phyloP scores from a whole-genome alignment of 2,888 invertebrate species.

The Erannis defoliaria region DNA sequence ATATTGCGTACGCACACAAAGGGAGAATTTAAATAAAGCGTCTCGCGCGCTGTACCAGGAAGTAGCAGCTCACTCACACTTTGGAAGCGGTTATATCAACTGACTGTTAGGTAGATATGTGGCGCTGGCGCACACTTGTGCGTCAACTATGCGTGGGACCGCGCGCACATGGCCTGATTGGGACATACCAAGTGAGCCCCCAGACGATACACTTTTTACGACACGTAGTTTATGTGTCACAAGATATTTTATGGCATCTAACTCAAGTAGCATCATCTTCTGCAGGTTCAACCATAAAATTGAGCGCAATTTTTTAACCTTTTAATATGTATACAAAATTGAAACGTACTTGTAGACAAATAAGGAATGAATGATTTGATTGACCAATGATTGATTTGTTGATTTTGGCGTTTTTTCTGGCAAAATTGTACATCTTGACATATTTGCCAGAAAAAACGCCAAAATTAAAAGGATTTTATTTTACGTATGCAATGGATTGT shows the following conservation, averaged over 20 bases:
- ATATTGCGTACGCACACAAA: conserved; percentile 82
- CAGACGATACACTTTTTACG: conserved; percentile 83
- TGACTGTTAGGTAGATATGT: conserved; percentile 65
- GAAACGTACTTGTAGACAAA: not conserved
- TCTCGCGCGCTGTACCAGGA: conserved; percentile 84
- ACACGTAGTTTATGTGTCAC: conserved; percentile 69
- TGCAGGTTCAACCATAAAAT: conserved; percentile 11
- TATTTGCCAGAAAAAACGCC: too few relatives aligned
- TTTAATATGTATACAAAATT: not conserved
- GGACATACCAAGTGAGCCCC: conserved; percentile 83
- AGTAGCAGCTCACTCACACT: conserved; percentile 82
- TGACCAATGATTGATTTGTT: too few relatives aligned
- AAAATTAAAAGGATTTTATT: too few relatives aligned
- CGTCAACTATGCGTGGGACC: conserved; percentile 83
- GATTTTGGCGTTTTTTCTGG: too few relatives aligned
- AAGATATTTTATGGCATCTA: conserved; percentile 55
- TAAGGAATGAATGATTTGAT: too few relatives aligned
- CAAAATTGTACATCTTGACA: too few relatives aligned
- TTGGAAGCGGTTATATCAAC: conserved; percentile 60
- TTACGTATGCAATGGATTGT: too few relatives aligned
- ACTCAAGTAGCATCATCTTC: conserved; percentile 32
- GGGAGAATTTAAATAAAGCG: conserved; percentile 83
- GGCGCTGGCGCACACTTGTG: conserved; percentile 84
- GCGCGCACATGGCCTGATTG: conserved; percentile 85
- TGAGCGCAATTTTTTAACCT: conserved; percentile 1